Conservation (phyloP, 2,113 vertebrate species). For the Numenius arquata region DNA sequence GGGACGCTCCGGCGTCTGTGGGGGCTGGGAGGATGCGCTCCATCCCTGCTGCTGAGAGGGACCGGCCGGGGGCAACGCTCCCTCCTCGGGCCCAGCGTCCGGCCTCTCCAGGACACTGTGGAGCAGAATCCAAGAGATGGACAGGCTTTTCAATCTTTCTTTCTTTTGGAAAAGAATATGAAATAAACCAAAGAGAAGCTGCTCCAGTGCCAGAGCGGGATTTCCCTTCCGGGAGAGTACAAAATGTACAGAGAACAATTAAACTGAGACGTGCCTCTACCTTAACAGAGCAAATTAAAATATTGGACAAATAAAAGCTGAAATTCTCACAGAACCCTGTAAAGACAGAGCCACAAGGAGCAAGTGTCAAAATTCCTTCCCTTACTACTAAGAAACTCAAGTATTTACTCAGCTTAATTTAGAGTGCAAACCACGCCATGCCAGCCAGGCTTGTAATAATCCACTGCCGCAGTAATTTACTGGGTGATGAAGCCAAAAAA, state of each 20-base stretch:
- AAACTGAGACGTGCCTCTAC: background rate
- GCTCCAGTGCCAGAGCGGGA: background rate
- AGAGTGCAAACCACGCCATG: background rate
- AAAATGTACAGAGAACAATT: background rate
- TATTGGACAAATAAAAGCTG: background rate
- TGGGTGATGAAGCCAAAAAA: background rate
- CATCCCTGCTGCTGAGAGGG: conserved; percentile 50
- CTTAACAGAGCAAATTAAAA: background rate
- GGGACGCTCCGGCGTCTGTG: conserved; percentile 66
- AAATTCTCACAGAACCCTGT: background rate
- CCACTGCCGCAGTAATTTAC: background rate
- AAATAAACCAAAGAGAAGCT: background rate
- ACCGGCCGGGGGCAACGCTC: background rate
- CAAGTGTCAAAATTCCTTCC: background rate
- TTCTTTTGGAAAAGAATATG: background rate
- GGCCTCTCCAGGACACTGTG: conserved; percentile 20
- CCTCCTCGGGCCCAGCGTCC: conserved; percentile 36
- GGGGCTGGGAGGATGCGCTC: conserved; percentile 66
- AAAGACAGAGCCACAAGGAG: background rate
- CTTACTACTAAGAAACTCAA: background rate
- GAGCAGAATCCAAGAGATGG: background rate
- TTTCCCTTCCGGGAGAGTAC: background rate
- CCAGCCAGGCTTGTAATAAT: background rate
- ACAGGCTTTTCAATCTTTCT: background rate
- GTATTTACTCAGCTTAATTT: background rate